Percentiles rank a stretch among this genome's conserved stretches.
Conservation (phyloP, 2,113 vertebrate species). For the Setophaga kirtlandii region DNA sequence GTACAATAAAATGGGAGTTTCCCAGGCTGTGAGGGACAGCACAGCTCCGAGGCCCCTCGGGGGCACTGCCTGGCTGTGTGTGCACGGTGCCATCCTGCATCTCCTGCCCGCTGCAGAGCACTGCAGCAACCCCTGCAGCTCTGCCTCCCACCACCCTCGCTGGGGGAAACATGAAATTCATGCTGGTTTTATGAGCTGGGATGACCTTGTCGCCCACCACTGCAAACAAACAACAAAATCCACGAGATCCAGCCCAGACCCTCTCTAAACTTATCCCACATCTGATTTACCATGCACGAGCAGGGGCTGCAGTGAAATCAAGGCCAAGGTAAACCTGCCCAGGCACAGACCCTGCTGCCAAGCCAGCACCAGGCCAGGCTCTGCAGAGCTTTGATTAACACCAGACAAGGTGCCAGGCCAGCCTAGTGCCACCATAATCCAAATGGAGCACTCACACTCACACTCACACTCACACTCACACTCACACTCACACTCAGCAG, state of each 20-base stretch:
- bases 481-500: background rate
- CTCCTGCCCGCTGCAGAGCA: background rate
- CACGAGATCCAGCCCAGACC: background rate
- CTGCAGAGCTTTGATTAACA: background rate
- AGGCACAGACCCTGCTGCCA: background rate
- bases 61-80: background rate
- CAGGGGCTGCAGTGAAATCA: background rate
- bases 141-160: background rate
- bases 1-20: rapidly evolving
- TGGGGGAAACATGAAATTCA: background rate
- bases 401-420: background rate
- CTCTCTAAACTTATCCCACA: background rate
- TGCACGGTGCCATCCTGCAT: background rate
- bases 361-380: background rate
- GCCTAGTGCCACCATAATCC: background rate
- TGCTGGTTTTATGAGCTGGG: background rate
- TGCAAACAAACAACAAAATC: background rate
- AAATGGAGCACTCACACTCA: background rate
- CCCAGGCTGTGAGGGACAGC: background rate
- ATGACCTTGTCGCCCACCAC: background rate
- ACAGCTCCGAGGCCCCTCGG: background rate
- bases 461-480: background rate
- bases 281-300: background rate
- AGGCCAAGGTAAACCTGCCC: constrained; percentile 7
- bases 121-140: background rate